A percentile compares a stretch with the other conserved stretches of the same genome.
Evolutionary conservation across 2,113 vertebrate genomes (phyloP).

Genomic region (Bujurquina vittata): DNA sequence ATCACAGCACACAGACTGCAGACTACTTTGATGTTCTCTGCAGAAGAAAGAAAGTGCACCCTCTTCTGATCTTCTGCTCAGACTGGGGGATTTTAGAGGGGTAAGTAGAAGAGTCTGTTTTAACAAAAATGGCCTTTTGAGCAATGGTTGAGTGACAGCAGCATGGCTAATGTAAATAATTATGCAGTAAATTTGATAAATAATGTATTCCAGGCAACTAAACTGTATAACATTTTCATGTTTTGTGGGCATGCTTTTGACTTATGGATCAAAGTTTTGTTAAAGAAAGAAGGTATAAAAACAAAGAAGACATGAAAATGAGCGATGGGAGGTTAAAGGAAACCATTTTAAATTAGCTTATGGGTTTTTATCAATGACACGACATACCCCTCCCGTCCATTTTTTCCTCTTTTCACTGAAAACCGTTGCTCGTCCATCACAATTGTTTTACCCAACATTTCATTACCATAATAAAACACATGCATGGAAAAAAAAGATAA

Average conservation of each 20-base stretch:
- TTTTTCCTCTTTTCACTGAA: slow-evolving; percentile 53
- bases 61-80: slow-evolving; percentile 44
- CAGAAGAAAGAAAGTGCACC: slow-evolving; percentile 22
- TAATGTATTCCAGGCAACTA: background rate
- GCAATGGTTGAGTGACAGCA: background rate
- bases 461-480: slow-evolving; percentile 82
- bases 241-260: slow-evolving; percentile 10
- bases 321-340: background rate
- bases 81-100: background rate
- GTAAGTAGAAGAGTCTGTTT: slow-evolving; percentile 11
- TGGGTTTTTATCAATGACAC: slow-evolving; percentile 70
- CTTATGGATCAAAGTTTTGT: slow-evolving; percentile 3
- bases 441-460: slow-evolving; percentile 70
- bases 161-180: slow-evolving; percentile 12
- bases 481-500: slow-evolving; percentile 76
- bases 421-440: slow-evolving; percentile 57
- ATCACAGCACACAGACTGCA: slow-evolving; percentile 26
- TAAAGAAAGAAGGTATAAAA: slow-evolving; percentile 30
- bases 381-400: slow-evolving; percentile 21
- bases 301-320: slow-evolving; percentile 3
- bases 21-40: slow-evolving; percentile 49
- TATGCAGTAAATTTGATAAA: background rate
- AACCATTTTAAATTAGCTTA: slow-evolving; percentile 48
- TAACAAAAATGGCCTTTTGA: slow-evolving; percentile 30
- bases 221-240: background rate